Base-by-base conservation (phyloP, 2,113 vertebrate genomes). In the Hippocampus abdominalis region DNA sequence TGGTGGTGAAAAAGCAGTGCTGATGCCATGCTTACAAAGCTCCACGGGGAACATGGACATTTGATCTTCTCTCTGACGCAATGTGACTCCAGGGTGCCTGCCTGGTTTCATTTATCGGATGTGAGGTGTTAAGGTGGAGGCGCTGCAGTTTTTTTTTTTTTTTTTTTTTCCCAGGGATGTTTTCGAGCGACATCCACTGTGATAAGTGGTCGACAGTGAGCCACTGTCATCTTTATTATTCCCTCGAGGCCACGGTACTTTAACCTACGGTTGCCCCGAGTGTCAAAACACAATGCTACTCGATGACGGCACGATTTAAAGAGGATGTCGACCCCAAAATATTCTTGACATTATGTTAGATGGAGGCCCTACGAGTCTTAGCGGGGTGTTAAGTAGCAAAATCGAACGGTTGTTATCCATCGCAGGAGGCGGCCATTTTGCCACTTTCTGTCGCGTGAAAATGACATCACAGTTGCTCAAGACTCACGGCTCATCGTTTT, bases 1-100 rank as follows among this genome's bases (percentile, higher is more conserved):
- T 80, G 74, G 78, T 84, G 89, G 84, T 87, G 89, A 88, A 88
- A 42, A 88, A 87, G 86, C 83, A 85, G 81, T 89, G 85, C 86
- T 88, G 86, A 90, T 89, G 86, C 75, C 83, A 76, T 87, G 87
- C 87, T 88, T 89, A 86, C 86, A 84, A 85, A 88, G 86, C 84
- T 85, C 76, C 85, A 75, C 75, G 59, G 81, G 87, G 88, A 85
- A 88, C 84, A 81, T 65, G 77, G 89, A 90, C 86, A 90, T 89
- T 81, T 90, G 89, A 90, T 89, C 89, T 85, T 78, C 81, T 81
- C 40, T 78, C 77, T 84, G 89, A 87, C 84, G 83, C 79, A 77
- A 66, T 84, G 79, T 87, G 86, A 87, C 86, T 85, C 87, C 77
- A 44, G 75, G 72, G 78, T 71, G 81, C 69, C 73, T 64, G 81